Evolutionary conservation across 2,888 invertebrate species (phyloP).

Genomic region (Eilema sororculum): DNA sequence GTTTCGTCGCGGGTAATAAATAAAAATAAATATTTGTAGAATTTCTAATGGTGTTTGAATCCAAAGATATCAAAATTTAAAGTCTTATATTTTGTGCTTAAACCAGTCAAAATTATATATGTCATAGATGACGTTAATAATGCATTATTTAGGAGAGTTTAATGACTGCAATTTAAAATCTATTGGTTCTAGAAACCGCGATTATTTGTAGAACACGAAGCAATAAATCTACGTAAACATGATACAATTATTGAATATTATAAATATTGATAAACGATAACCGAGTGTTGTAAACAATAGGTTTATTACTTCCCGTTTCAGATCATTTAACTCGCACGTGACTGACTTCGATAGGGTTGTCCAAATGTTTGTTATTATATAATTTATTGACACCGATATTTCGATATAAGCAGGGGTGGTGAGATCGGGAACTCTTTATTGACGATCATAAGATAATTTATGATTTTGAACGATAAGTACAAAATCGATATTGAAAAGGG

Average conservation of each 20-base stretch:
- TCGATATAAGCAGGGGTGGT: slow-evolving; percentile 38
- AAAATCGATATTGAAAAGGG: slow-evolving; percentile 19
- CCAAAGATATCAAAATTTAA: background rate
- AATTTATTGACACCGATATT: slow-evolving; percentile 62
- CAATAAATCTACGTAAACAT: slow-evolving; percentile 51
- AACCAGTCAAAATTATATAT: background rate
- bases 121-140: background rate
- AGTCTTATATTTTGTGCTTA: background rate
- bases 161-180: background rate
- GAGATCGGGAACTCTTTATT: slow-evolving; percentile 39
- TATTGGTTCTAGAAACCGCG: slow-evolving; percentile 15
- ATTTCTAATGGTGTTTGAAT: background rate
- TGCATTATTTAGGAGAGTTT: background rate
- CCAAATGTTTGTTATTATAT: slow-evolving; percentile 71
- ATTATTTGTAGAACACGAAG: slow-evolving; percentile 28
- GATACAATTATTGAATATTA: slow-evolving; percentile 65
- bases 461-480: slow-evolving; percentile 19
- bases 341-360: slow-evolving; percentile 73
- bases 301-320: slow-evolving; percentile 82
- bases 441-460: slow-evolving; percentile 39
- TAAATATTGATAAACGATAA: slow-evolving; percentile 80
- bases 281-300: slow-evolving; percentile 78
- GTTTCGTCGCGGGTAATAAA: background rate
- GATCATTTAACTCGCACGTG: slow-evolving; percentile 83
- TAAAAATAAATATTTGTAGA: background rate